These are phyloP conservation scores for Oreochromis spilurus DNA, from an alignment of 2,113 vertebrate genomes.

Conservation along the genomic window DNA sequence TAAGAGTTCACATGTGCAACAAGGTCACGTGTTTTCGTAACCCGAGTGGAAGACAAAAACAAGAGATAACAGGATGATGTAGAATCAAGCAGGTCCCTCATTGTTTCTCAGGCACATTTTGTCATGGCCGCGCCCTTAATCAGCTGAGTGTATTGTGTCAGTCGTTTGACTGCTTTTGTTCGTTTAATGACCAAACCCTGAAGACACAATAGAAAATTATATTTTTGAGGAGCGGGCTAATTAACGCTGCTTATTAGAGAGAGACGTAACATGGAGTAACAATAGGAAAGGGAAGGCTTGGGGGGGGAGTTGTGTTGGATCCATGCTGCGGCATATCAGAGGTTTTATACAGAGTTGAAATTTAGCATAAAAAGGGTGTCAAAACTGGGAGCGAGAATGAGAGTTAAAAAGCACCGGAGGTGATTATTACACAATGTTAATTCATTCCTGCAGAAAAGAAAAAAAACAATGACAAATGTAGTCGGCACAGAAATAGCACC, in stretches of 20 bases:
- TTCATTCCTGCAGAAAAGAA: not conserved
- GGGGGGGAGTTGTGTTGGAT: not conserved
- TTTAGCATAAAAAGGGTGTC: constrained; percentile 21
- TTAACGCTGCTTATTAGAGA: constrained; percentile 54
- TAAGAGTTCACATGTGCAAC: not conserved
- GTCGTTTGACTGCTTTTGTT: constrained; percentile 40
- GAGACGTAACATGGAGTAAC: constrained; percentile 32
- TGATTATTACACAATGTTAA: constrained; percentile 15
- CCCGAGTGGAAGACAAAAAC: not conserved
- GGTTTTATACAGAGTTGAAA: constrained; percentile 24
- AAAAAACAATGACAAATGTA: constrained; percentile 2
- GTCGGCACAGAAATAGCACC: not conserved
- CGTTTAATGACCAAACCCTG: constrained; percentile 45
- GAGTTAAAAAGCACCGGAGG: not conserved
- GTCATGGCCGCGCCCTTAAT: constrained; percentile 19
- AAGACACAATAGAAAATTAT: constrained; percentile 39
- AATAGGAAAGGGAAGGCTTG: constrained; percentile 1
- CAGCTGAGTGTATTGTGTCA: constrained; percentile 35
- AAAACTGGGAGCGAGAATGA: constrained; percentile 5
- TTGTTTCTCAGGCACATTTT: constrained; percentile 12
- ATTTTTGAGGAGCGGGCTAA: constrained; percentile 59
- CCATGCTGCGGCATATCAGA: constrained; percentile 28
- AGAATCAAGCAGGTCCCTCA: not conserved
- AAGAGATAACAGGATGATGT: not conserved
- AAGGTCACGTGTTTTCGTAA: not conserved